Percentiles rank a stretch among this genome's conserved stretches.
Evolutionary conservation across 2,113 vertebrate species (phyloP).

Genomic region (Loxodonta africana): DNA sequence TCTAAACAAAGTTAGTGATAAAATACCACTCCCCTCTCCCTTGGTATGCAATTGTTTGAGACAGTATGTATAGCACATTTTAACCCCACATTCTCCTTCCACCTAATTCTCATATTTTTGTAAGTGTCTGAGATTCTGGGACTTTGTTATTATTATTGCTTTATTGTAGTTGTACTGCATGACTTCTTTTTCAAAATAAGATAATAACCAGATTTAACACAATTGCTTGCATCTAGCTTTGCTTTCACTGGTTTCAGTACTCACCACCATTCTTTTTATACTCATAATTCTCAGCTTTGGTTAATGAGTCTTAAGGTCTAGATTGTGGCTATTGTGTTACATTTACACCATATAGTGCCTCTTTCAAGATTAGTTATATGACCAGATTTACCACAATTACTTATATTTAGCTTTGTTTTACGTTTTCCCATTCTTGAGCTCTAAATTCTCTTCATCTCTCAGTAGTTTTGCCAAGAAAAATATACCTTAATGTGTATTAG

Average conservation of each 20-base stretch:
- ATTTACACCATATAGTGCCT: neutral
- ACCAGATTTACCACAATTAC: neutral
- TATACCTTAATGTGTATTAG: neutral
- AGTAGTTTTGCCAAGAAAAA: conserved; percentile 29
- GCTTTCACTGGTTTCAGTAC: neutral
- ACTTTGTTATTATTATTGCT: neutral
- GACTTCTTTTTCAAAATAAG: neutral
- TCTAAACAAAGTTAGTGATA: neutral
- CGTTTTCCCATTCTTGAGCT: conserved; percentile 4
- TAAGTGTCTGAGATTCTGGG: neutral
- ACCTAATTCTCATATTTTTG: neutral
- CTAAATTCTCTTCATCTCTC: conserved; percentile 14
- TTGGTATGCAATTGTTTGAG: neutral
- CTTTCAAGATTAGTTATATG: neutral
- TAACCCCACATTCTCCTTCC: neutral
- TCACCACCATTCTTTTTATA: neutral
- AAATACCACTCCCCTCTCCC: neutral
- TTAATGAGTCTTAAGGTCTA: neutral
- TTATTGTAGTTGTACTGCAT: neutral
- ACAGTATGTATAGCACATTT: neutral
- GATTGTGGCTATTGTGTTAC: neutral
- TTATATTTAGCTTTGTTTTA: neutral
- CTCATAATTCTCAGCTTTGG: neutral
- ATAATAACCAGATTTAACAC: neutral
- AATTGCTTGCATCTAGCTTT: neutral